These are phyloP conservation scores for Esox masquinongy DNA, from an alignment of 2,797 vertebrate species.

Conservation along the genomic window DNA sequence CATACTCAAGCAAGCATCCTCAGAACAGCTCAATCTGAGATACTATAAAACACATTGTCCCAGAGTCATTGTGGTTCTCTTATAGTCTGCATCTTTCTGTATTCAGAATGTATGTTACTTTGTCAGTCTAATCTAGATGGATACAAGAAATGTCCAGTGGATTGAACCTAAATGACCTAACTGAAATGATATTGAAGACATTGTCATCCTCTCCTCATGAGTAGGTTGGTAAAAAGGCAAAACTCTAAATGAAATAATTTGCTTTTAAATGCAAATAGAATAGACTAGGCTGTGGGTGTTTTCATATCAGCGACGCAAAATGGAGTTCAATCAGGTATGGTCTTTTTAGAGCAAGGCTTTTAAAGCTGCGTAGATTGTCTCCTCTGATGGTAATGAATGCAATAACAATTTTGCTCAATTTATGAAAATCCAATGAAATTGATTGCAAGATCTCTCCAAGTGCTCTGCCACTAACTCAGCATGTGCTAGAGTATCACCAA, in stretches of 20 bases:
- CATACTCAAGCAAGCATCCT: neutral
- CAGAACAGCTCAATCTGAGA: neutral
- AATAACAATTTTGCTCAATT: conserved; percentile 44
- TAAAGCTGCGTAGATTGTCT: conserved; percentile 28
- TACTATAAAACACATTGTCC: neutral
- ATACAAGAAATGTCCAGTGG: neutral
- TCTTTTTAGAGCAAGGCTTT: conserved; percentile 20
- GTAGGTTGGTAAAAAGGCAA: neutral
- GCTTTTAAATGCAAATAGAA: conserved; percentile 43
- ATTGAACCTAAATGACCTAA: neutral
- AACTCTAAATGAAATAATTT: conserved; percentile 7
- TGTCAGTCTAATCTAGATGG: neutral
- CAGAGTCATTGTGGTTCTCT: neutral
- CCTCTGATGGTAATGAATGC: conserved; percentile 46
- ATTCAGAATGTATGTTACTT: neutral
- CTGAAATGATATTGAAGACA: neutral
- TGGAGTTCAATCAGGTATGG: conserved; percentile 24
- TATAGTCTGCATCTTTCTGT: neutral
- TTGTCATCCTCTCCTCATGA: neutral
- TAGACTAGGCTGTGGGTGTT: conserved; percentile 17
- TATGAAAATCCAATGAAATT: conserved; percentile 48
- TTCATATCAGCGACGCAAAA: conserved; percentile 18
- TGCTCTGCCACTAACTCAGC: conserved; percentile 40
- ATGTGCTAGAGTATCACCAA: conserved; percentile 36
- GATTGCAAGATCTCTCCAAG: conserved; percentile 42